Percentiles rank a stretch among this genome's conserved stretches.
Conservation (phyloP, 2,888 invertebrate species). For the Latrodectus elegans region DNA sequence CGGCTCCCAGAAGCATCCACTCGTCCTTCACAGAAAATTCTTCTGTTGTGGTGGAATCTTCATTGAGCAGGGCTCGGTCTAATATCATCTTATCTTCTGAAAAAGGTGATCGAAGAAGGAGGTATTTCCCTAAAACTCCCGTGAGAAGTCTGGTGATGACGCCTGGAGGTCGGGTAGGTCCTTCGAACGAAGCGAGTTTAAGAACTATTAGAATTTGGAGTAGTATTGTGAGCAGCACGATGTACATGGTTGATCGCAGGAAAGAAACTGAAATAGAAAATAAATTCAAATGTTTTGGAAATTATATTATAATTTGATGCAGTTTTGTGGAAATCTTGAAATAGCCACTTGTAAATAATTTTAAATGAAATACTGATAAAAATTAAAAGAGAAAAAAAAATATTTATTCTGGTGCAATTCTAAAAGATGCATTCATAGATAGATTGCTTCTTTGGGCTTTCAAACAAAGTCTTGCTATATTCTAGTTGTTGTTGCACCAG, state of each 20-base stretch:
- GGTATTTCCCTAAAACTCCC: neutral
- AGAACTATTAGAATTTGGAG: conserved; percentile 2
- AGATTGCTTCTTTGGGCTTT: no score
- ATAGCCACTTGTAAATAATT: no score
- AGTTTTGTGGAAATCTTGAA: no score
- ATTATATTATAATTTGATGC: no score
- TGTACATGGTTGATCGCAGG: conserved; percentile 29
- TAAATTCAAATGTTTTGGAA: no score
- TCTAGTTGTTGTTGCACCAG: no score
- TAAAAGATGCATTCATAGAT: no score
- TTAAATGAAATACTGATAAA: no score
- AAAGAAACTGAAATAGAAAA: conserved; percentile 18
- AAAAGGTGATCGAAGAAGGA: neutral
- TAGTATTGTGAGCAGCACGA: neutral
- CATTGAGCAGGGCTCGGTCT: neutral
- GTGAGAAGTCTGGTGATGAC: neutral
- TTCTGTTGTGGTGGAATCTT: neutral
- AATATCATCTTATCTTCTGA: neutral
- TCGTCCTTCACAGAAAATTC: neutral
- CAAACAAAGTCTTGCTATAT: no score
- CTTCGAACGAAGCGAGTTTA: neutral
- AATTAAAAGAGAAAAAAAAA: no score
- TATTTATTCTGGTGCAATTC: no score
- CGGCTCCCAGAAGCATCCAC: neutral
- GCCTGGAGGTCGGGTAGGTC: neutral